Evolutionary conservation across 2,797 vertebrate species (phyloP).

Genomic region (Arctocebus calabarensis): DNA sequence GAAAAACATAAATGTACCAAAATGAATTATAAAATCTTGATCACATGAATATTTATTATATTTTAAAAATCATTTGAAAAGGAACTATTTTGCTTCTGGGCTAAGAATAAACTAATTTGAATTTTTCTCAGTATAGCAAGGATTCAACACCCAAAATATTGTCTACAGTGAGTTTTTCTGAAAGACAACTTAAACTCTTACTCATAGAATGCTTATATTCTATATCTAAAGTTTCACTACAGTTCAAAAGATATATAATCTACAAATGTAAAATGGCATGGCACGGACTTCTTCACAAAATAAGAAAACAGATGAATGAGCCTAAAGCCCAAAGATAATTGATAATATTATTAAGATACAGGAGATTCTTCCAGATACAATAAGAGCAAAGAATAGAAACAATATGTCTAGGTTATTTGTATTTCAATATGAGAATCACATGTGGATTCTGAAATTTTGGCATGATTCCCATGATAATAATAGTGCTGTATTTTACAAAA

Average conservation of each 20-base stretch:
- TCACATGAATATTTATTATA: slow-evolving; percentile 50
- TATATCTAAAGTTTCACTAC: background rate
- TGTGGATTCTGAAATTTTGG: background rate
- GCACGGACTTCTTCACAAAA: background rate
- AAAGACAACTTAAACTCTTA: slow-evolving; percentile 30
- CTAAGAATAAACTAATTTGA: slow-evolving; percentile 41
- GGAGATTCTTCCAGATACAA: background rate
- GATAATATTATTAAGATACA: background rate
- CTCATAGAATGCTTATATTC: background rate
- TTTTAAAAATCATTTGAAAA: slow-evolving; percentile 50
- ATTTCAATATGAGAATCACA: background rate
- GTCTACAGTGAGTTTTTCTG: background rate
- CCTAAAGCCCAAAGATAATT: background rate
- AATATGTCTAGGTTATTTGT: background rate
- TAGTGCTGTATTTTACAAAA: background rate
- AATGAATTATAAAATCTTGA: slow-evolving; percentile 28
- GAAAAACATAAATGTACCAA: background rate
- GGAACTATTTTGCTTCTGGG: background rate
- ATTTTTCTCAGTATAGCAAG: background rate
- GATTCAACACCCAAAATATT: slow-evolving; percentile 5
- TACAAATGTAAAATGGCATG: background rate
- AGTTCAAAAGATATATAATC: background rate
- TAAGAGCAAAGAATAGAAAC: background rate
- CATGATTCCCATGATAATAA: background rate
- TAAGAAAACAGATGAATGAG: background rate